Evolutionary conservation across 92 coral and sea anemone species (phyloP).

Genomic region (Meandrina meandrites): DNA sequence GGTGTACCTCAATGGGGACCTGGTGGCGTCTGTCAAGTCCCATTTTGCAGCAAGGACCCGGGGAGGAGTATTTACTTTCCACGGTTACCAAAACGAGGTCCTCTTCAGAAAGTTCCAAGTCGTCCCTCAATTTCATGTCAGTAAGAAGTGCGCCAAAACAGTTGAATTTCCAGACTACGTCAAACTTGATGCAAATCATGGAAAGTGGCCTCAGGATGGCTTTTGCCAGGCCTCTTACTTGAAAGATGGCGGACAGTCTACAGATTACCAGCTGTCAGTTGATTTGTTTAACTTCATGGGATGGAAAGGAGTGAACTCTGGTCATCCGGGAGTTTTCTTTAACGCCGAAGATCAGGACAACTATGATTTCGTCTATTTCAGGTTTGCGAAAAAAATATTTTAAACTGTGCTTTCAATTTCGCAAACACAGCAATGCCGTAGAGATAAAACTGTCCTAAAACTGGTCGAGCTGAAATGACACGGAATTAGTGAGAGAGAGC

Average conservation of each 20-base stretch:
- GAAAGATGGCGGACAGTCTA: slow-evolving; percentile 5
- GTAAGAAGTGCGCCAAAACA: neutral
- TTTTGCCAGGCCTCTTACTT: slow-evolving; percentile 53
- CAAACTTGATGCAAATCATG: slow-evolving; percentile 62
- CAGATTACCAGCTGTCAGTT: slow-evolving; percentile 33
- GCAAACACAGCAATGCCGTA: no score
- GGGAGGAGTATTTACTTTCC: slow-evolving; percentile 30
- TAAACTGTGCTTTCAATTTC: no score
- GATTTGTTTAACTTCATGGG: slow-evolving; percentile 44
- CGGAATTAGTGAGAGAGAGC: no score
- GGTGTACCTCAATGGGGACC: slow-evolving; percentile 13
- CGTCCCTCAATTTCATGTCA: neutral
- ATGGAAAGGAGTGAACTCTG: slow-evolving; percentile 33
- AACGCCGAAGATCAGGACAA: slow-evolving; percentile 58
- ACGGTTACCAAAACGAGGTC: slow-evolving; percentile 38
- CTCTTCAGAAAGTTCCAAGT: slow-evolving; percentile 25
- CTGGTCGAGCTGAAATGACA: no score
- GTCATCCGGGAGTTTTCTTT: slow-evolving; percentile 59
- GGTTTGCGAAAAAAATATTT: slow-evolving; percentile 23
- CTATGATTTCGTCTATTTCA: slow-evolving; percentile 72
- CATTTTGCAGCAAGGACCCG: slow-evolving; percentile 25
- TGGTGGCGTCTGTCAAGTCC: slow-evolving; percentile 37
- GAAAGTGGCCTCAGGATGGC: slow-evolving; percentile 58
- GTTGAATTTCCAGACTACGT: slow-evolving; percentile 36
- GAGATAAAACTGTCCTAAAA: no score